Evolutionary conservation across 2,113 vertebrate species (phyloP).

Genomic region (Limanda limanda): DNA sequence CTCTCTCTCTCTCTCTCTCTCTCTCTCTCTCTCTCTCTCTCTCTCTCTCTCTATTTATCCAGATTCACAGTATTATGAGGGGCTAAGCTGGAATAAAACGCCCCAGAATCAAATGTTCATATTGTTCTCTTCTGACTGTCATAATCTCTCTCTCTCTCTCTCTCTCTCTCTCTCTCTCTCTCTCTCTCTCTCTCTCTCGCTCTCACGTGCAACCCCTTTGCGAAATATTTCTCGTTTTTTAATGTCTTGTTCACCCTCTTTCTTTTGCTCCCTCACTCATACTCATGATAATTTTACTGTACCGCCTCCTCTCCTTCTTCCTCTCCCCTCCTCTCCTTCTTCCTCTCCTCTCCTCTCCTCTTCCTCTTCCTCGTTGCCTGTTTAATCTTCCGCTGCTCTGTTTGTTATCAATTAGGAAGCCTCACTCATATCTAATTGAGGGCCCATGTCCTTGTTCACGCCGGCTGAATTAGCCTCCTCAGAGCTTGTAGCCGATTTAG

Average conservation of each 20-base stretch:
- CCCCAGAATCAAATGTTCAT: conserved; percentile 72
- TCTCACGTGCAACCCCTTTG: too few species aligned
- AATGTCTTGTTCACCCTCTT: too few species aligned
- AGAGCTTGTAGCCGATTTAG: conserved; percentile 67
- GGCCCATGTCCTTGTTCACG: conserved; percentile 53
- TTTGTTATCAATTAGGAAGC: conserved; percentile 74
- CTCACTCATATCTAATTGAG: conserved; percentile 68
- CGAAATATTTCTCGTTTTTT: not conserved
- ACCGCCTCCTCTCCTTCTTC: not conserved
- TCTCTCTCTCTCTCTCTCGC: too few species aligned
- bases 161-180: not conserved
- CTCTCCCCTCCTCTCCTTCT: not conserved
- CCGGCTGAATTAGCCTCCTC: conserved; percentile 56
- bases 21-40: conserved; percentile 40
- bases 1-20: conserved; percentile 37
- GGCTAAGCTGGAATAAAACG: conserved; percentile 78
- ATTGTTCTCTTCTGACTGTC: conserved; percentile 73
- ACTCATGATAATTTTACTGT: too few species aligned
- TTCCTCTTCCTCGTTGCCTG: not conserved
- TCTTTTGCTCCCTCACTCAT: too few species aligned
- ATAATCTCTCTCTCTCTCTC: conserved; percentile 28
- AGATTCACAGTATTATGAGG: conserved; percentile 76
- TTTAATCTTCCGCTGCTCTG: conserved; percentile 57
- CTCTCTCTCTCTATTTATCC: conserved; percentile 65
- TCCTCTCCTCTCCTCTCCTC: not conserved